Conservation (phyloP, 2,797 vertebrate genomes). For the Lagocephalus sceleratus region DNA sequence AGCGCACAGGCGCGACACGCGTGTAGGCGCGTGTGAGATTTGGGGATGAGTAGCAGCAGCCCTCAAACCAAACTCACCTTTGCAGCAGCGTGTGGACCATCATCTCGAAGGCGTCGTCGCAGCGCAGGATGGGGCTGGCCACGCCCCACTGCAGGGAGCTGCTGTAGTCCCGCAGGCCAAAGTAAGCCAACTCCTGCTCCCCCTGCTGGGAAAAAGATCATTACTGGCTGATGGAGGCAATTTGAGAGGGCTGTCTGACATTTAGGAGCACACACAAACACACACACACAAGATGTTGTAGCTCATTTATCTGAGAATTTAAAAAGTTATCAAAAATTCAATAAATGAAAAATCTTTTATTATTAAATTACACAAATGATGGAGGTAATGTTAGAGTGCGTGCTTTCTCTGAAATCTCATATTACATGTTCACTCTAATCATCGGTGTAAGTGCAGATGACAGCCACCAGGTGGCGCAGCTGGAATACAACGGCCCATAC, state of each 20-base stretch:
- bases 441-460: background rate
- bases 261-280: background rate
- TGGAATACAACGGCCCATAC: conserved; percentile 7
- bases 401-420: too few relatives aligned
- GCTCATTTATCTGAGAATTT: too few relatives aligned
- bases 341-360: too few relatives aligned
- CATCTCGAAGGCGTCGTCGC: conserved; percentile 96
- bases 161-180: conserved; percentile 93
- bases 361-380: background rate
- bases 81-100: conserved; percentile 94
- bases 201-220: conserved; percentile 72
- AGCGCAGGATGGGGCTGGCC: conserved; percentile 92
- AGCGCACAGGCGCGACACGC: background rate
- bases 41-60: background rate
- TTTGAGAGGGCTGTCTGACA: background rate
- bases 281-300: background rate
- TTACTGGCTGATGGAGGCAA: background rate
- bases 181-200: conserved; percentile 86
- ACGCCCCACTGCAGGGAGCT: conserved; percentile 94
- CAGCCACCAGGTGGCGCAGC: conserved; percentile 37
- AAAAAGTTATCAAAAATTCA: too few relatives aligned
- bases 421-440: too few relatives aligned
- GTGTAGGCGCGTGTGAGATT: too few relatives aligned
- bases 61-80: conserved; percentile 76
- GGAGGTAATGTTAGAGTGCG: too few relatives aligned